Evolutionary conservation across 1,140 invertebrate genomes (phyloP).

Genomic region (Bombus ignitus): DNA sequence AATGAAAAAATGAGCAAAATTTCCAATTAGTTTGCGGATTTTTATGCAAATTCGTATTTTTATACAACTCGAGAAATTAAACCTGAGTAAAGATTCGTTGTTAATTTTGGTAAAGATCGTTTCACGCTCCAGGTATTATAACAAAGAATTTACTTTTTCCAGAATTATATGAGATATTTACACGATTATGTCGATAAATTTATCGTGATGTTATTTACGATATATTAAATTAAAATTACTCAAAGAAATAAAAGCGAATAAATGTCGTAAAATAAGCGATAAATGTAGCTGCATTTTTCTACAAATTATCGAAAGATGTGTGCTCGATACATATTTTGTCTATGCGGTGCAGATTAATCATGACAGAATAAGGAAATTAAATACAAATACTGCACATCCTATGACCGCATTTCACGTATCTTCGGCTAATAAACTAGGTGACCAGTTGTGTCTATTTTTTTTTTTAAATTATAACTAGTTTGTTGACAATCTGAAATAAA

Average conservation of each 20-base stretch:
- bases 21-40: too few relatives aligned
- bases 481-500: not conserved
- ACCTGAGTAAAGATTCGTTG: too few relatives aligned
- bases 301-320: not conserved
- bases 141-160: too few relatives aligned
- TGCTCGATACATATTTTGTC: conserved; percentile 9
- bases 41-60: too few relatives aligned
- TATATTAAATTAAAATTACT: not conserved
- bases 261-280: not conserved
- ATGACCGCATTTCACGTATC: conserved; percentile 21
- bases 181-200: too few relatives aligned
- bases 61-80: too few relatives aligned
- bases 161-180: rapidly evolving
- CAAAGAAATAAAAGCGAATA: not conserved
- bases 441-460: not conserved
- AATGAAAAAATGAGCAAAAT: not conserved
- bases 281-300: not conserved
- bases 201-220: too few relatives aligned
- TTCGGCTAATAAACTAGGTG: not conserved
- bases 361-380: not conserved
- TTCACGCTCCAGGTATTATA: too few relatives aligned
- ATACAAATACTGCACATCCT: not conserved
- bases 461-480: not conserved
- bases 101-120: too few relatives aligned
- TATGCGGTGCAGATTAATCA: not conserved